Evolutionary conservation across 92 coral and sea anemone genomes (phyloP).

Genomic region (Actinernus sp.): DNA sequence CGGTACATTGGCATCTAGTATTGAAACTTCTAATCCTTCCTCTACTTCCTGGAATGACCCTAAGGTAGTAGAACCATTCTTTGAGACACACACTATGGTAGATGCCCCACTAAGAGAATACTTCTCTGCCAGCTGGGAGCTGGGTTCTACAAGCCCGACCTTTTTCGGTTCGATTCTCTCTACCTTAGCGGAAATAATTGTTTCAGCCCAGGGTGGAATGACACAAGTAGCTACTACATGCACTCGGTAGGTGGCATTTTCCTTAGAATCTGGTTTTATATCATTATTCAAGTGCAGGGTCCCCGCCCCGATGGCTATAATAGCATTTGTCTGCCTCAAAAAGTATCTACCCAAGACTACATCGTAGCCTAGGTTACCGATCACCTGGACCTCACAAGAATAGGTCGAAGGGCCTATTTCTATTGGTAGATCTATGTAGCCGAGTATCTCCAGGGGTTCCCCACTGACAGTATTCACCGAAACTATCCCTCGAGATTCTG

Average conservation of each 20-base stretch:
- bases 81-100: conserved; percentile 6
- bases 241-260: neutral
- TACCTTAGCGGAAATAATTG: conserved; percentile 43
- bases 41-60: conserved; percentile 8
- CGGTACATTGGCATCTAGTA: neutral
- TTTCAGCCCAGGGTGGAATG: conserved; percentile 54
- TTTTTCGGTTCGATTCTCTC: conserved; percentile 3
- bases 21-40: neutral
- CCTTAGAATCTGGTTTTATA: too few species aligned
- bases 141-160: conserved; percentile 54
- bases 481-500: too few species aligned
- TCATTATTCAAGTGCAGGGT: too few species aligned
- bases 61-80: conserved; percentile 35
- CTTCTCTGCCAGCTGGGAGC: conserved; percentile 11
- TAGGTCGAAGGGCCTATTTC: too few species aligned
- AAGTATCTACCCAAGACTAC: neutral
- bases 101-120: conserved; percentile 43
- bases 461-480: too few species aligned
- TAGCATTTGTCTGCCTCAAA: too few species aligned
- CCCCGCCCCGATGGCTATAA: neutral
- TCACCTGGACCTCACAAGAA: too few species aligned
- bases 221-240: conserved; percentile 26
- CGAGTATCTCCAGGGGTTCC: too few species aligned
- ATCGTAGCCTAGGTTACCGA: neutral
- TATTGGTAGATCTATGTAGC: too few species aligned